Base-by-base conservation (phyloP, 2,888 invertebrate species). In the Melanotus villosus region DNA sequence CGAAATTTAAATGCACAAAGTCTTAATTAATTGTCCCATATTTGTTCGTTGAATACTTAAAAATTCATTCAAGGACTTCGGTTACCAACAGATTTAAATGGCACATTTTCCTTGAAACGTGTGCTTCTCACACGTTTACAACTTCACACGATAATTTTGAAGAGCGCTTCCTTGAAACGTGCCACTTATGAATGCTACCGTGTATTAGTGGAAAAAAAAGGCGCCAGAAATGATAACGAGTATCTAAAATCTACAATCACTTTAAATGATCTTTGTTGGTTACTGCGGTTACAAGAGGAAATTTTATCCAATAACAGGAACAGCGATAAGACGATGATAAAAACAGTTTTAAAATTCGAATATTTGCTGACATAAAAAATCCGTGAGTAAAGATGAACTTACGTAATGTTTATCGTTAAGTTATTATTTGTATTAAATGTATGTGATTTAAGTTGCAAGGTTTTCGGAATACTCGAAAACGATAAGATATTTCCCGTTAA, bases 381-480 rank as follows among this genome's bases (percentile, higher is more conserved):
- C 47, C 47, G 52, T 32, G 32, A 18, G 52, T 52, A 52, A 32
- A 52, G 52, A 52, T 52, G 32, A 32, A 19, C 4, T 52, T 52
- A 52, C 16, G 52, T 52, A 52, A 52, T 32, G 18, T 52, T 56
- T 56, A 34, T 36, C 16, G 19, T 10, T 18, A 12, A 36, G 26
- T 12, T 21, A 45, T 45, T 47, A 47, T 47, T 47, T 47, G 21
- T 21, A 43, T 9, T 45, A 47, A n/a, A 32, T 34, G 16, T 52
- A 14, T 32, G 23, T 52, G 52, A 52, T 32, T 52, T 52, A 3
- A 9, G n/a, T 6, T 32, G 34, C 32, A 52, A 52, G 52, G 52
- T 52, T 52, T 52, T 32, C 5, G n/a, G 52, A 52, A 52, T 21
- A 52, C 52, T 26, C 12, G 23, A 52, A n/a, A 52, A 52, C 14